Evolutionary conservation across 1,140 invertebrate genomes (phyloP).

Genomic region (Pantala flavescens): DNA sequence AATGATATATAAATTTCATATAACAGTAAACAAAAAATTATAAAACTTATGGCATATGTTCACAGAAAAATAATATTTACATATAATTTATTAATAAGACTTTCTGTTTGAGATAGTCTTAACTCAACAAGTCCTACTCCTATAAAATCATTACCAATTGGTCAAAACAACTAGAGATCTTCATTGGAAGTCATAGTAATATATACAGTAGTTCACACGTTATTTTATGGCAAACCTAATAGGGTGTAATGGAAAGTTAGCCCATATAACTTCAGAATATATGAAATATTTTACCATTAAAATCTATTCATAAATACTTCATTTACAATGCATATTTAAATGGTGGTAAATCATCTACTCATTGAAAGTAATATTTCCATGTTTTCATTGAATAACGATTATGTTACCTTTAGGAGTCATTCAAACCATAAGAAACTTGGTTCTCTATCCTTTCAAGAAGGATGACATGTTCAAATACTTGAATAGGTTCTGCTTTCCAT

Average conservation of each 20-base stretch:
- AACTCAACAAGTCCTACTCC: not conserved
- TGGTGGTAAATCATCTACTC: too few species aligned
- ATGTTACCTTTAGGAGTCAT: not conserved
- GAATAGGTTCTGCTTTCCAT: constrained; percentile 1
- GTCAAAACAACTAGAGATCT: constrained; percentile 9
- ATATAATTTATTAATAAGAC: constrained; percentile 9
- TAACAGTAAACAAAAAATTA: constrained; percentile 5
- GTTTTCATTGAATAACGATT: not conserved
- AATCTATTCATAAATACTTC: too few species aligned
- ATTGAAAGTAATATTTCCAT: too few species aligned
- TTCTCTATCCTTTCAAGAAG: not conserved
- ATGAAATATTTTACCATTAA: too few species aligned
- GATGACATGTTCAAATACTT: not conserved
- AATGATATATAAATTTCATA: constrained; percentile 11
- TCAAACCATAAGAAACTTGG: not conserved
- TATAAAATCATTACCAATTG: not conserved
- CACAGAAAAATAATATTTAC: constrained; percentile 4
- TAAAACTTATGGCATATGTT: not conserved
- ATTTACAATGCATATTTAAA: too few species aligned
- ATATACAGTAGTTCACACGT: not conserved
- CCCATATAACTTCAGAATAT: not conserved
- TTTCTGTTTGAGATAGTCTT: not conserved
- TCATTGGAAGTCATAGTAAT: constrained; percentile 10
- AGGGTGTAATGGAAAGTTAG: not conserved
- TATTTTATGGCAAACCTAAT: not conserved